Evolutionary conservation across 2,888 invertebrate species (phyloP).

Genomic region (Vannuccia rotundouncinata): DNA sequence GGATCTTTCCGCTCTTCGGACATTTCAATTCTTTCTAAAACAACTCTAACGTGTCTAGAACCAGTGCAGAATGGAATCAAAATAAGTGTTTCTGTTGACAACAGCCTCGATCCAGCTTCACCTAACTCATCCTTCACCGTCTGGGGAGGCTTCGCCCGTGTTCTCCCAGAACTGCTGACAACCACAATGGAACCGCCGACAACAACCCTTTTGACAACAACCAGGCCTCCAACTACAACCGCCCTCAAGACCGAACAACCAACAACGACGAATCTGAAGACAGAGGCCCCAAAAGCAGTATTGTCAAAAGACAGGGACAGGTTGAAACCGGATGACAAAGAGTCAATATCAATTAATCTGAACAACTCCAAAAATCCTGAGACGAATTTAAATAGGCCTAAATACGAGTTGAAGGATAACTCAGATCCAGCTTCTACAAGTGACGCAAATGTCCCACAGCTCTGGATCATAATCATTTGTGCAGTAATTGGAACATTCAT

Average conservation of each 20-base stretch:
- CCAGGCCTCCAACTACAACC: neutral
- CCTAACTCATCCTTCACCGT: neutral
- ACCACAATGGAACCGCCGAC: neutral
- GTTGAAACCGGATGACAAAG: neutral
- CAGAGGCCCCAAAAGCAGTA: neutral
- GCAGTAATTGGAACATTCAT: neutral
- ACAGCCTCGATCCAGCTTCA: neutral
- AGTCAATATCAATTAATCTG: neutral
- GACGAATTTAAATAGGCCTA: neutral
- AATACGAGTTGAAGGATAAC: neutral
- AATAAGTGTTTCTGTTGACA: neutral
- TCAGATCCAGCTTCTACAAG: neutral
- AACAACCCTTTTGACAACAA: neutral
- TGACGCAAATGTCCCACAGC: neutral
- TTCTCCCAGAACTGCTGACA: neutral
- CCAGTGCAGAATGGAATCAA: neutral
- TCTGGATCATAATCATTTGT: neutral
- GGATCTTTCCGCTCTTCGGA: neutral
- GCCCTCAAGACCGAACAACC: neutral
- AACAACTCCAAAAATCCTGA: neutral
- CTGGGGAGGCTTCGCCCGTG: neutral
- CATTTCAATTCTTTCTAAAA: neutral
- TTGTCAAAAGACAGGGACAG: neutral
- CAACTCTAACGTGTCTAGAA: neutral
- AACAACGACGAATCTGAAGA: neutral